Percentiles rank a stretch among this genome's conserved stretches.
Conservation (phyloP, 2,888 invertebrate species). For the Smittia aterrima region DNA sequence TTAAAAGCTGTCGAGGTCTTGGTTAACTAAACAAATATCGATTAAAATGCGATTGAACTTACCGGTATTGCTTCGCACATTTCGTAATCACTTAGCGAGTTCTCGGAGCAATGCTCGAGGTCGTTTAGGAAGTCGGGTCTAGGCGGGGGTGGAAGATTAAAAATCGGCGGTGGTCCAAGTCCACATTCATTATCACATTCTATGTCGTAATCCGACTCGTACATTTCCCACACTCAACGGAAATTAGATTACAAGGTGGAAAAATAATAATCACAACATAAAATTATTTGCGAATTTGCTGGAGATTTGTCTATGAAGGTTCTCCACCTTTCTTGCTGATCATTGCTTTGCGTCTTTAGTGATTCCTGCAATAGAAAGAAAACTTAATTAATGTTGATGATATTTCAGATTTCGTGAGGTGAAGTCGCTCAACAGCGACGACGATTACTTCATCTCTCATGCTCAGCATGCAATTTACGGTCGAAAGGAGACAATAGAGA, state of each 20-base stretch:
- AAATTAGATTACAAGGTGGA: neutral
- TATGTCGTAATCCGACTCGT: constrained; percentile 47
- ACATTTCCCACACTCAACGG: constrained; percentile 54
- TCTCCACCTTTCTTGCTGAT: neutral
- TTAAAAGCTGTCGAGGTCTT: too few species aligned
- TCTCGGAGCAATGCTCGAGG: constrained; percentile 44
- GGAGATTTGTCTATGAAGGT: neutral
- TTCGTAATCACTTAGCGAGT: constrained; percentile 45
- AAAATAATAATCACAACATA: constrained; percentile 18
- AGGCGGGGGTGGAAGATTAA: constrained; percentile 53
- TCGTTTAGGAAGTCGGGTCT: constrained; percentile 50
- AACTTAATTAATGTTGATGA: constrained; percentile 28
- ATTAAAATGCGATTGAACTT: constrained; percentile 45
- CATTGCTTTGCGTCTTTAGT: neutral
- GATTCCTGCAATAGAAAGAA: neutral
- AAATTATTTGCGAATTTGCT: neutral
- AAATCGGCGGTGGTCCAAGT: constrained; percentile 53
- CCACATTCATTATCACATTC: constrained; percentile 53
- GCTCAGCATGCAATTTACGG: neutral
- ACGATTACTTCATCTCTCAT: neutral
- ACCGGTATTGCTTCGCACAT: constrained; percentile 54
- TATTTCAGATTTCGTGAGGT: constrained; percentile 13
- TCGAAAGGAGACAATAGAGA: constrained; percentile 3
- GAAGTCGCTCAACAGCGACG: neutral
- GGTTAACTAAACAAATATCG: too few species aligned